Evolutionary conservation across 1,140 invertebrate genomes (phyloP).

Genomic region (Drosophila melanica): DNA sequence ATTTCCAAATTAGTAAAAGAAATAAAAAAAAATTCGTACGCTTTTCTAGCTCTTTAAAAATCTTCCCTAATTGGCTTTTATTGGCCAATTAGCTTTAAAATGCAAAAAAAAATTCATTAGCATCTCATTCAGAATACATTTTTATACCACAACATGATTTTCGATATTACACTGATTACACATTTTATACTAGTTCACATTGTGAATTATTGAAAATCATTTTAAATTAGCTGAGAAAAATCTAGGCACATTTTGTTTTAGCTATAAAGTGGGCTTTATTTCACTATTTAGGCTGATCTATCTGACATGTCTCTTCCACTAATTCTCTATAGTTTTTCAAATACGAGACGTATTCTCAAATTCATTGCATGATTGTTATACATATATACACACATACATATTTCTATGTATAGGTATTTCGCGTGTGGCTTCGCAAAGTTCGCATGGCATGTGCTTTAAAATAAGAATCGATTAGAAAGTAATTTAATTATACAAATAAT

Average conservation of each 20-base stretch:
- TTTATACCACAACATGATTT: slow-evolving; percentile 11
- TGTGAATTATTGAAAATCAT: neutral
- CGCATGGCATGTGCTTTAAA: slow-evolving; percentile 38
- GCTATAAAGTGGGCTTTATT: neutral
- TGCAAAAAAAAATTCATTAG: slow-evolving; percentile 1
- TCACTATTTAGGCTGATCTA: neutral
- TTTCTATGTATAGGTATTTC: slow-evolving; percentile 6
- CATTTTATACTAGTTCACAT: neutral
- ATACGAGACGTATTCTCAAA: slow-evolving; percentile 3
- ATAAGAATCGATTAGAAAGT: slow-evolving; percentile 18
- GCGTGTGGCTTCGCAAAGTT: slow-evolving; percentile 20
- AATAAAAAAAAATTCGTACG: neutral
- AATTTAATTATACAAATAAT: slow-evolving; percentile 12
- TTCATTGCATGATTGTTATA: slow-evolving; percentile 33
- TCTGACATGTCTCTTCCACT: neutral
- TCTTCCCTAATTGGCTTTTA: neutral
- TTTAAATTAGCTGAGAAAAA: neutral
- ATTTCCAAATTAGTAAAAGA: slow-evolving; percentile 21
- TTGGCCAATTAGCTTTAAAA: slow-evolving; percentile 4
- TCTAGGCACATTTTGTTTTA: neutral
- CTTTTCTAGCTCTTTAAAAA: neutral
- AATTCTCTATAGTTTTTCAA: slow-evolving; percentile 5
- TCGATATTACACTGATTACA: slow-evolving; percentile 5
- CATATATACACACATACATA: slow-evolving; percentile 7
- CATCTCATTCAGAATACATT: slow-evolving; percentile 12